Conservation (phyloP, 1,140 invertebrate genomes). For the Drosophila jambulina region DNA sequence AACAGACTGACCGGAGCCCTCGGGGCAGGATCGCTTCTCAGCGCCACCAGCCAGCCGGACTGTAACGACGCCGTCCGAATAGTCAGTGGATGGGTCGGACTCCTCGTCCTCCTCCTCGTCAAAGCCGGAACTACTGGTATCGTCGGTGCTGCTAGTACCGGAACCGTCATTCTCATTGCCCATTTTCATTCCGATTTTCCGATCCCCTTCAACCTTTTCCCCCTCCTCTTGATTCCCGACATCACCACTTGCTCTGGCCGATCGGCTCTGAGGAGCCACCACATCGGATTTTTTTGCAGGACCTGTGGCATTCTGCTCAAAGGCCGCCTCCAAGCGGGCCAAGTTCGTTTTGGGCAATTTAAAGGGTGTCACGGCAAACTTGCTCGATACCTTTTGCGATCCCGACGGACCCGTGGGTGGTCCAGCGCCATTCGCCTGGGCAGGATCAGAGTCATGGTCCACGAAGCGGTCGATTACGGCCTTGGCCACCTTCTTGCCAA, state of each 20-base stretch:
- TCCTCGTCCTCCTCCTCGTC: constrained; percentile 12
- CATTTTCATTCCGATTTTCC: background rate
- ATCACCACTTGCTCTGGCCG: background rate
- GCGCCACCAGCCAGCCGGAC: constrained; percentile 61
- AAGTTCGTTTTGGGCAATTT: constrained; percentile 62
- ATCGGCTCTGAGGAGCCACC: background rate
- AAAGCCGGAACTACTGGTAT: constrained; percentile 28
- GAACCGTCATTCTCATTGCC: constrained; percentile 3
- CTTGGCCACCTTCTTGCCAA: constrained; percentile 67
- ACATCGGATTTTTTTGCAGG: background rate
- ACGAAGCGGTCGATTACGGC: constrained; percentile 54
- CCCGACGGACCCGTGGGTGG: background rate
- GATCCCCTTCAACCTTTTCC: background rate
- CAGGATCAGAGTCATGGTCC: constrained; percentile 29
- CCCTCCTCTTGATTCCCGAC: background rate
- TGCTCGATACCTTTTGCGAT: constrained; percentile 61
- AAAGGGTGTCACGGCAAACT: constrained; percentile 65
- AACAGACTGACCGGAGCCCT: constrained; percentile 26
- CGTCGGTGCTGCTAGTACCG: constrained; percentile 19
- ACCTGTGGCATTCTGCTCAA: constrained; percentile 16
- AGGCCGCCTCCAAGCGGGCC: constrained; percentile 58
- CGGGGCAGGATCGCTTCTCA: constrained; percentile 27
- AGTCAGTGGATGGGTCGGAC: constrained; percentile 16
- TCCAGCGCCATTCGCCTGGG: constrained; percentile 4
- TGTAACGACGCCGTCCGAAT: background rate